These are phyloP conservation scores for Dreissena polymorpha DNA, from an alignment of 1,140 invertebrate species.

Conservation along the genomic window DNA sequence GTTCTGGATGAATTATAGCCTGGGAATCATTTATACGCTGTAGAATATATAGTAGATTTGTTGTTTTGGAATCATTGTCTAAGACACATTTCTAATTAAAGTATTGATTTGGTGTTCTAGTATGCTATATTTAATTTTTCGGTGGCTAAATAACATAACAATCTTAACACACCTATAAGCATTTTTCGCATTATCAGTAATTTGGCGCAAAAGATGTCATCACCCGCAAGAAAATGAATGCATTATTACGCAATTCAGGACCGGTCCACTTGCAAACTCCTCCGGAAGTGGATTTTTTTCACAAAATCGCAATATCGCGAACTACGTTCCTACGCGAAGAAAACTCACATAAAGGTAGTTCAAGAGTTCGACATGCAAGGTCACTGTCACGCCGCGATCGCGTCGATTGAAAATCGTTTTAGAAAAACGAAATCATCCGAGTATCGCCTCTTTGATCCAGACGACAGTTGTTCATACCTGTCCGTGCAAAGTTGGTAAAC, in stretches of 20 bases:
- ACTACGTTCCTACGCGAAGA: conserved; percentile 57
- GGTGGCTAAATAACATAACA: too few species aligned
- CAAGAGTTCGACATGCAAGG: conserved; percentile 70
- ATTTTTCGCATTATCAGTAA: conserved; percentile 42
- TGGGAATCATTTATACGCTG: too few species aligned
- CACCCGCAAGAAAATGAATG: conserved; percentile 64
- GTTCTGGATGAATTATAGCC: too few species aligned
- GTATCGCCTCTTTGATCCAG: conserved; percentile 58
- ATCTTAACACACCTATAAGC: too few species aligned
- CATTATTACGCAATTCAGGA: conserved; percentile 71
- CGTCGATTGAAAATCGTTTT: conserved; percentile 58
- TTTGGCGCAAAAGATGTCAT: conserved; percentile 71
- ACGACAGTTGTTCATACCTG: conserved; percentile 60
- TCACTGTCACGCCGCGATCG: conserved; percentile 63
- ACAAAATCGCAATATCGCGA: conserved; percentile 57
- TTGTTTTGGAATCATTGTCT: too few species aligned
- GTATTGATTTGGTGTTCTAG: too few species aligned
- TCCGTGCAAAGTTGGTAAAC: conserved; percentile 64
- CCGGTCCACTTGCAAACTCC: conserved; percentile 62
- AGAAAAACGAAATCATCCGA: conserved; percentile 12
- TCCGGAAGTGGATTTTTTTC: conserved; percentile 68
- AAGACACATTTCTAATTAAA: too few species aligned
- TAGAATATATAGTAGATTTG: too few species aligned
- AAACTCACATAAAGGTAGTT: conserved; percentile 62
- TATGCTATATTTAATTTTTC: too few species aligned